phyloP scores from a whole-genome alignment of 2,797 vertebrate genomes.

The Enteromius radiatus region DNA sequence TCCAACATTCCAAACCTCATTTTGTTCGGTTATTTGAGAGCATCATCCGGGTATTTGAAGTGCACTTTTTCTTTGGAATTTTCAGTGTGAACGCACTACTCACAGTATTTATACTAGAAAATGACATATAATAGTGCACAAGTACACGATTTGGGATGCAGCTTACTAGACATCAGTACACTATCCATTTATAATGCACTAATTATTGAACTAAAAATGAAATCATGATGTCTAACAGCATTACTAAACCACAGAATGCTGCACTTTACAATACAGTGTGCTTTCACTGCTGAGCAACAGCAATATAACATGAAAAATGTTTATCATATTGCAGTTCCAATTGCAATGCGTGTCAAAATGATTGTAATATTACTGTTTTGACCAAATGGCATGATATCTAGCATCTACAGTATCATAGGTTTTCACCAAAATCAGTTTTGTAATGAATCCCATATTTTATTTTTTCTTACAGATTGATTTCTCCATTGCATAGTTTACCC shows the following conservation, averaged over 20 bases:
- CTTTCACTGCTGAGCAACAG: not conserved
- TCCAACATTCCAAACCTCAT: no score
- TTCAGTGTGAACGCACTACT: no score
- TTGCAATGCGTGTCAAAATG: not conserved
- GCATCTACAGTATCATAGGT: not conserved
- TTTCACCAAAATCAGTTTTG: not conserved
- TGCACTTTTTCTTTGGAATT: no score
- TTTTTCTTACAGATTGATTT: not conserved
- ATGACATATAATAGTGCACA: no score
- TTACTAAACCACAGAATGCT: not conserved
- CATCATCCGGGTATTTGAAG: no score
- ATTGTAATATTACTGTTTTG: conserved; percentile 1
- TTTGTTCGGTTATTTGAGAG: no score
- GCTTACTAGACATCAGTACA: not conserved
- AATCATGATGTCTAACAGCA: not conserved
- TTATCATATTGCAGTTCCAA: not conserved
- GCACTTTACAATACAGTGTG: not conserved
- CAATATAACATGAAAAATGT: not conserved
- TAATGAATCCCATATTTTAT: not conserved
- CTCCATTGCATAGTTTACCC: conserved; percentile 7
- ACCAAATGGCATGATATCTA: not conserved
- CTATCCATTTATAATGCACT: not conserved
- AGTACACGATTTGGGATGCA: no score
- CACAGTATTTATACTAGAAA: no score
- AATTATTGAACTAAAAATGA: not conserved